Base-by-base conservation (phyloP, 2,113 vertebrate genomes). In the Urocitellus parryii region DNA sequence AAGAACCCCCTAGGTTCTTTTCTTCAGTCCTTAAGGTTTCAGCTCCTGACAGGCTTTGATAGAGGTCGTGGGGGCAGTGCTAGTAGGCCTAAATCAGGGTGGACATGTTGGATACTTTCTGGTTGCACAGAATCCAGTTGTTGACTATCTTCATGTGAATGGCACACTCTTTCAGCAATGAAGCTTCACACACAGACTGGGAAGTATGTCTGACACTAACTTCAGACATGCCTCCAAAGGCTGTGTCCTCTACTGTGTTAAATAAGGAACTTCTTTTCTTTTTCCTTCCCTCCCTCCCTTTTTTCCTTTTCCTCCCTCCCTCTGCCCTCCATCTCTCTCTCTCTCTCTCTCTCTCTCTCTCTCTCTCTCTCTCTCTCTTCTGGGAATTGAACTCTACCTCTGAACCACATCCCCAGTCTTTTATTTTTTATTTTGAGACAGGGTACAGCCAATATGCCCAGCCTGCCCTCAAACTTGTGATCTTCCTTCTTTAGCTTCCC, bases 261-360 rank as follows among this genome's bases (percentile, higher is more conserved):
- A 34, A 24, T 37, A 32, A 29, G 48, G 32, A 29, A 45, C 78
- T 58, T 51, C 74, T 32, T 56, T 42, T 22, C 20, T 74, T 22
- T 39, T 18, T 14, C 51, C 13, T 14, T 53, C 16, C 51, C 22
- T 22, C 8, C 7, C 20, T 25, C 39, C 10, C 20, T 24, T 12
- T 25, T 10, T 24, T 25, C 10, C 9, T 11, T 18, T n/a, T 11
- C 20, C 20, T 22, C 20, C 11, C 10, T 2, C 18, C 4, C 72
- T 25, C 20, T 18, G 4, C 7, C 18, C 20, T 51, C 51, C 51
- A 5, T 53, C 20, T 20, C 9, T 22, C n/a, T n/a, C 18, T 22
- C 6, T 4, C 18, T 20, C 20, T 17, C 3, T 7, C 8, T 10
- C 9, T 2, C 37, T 12, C 17, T 24, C 18, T 18, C 20, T 5